A percentile compares a stretch with the other conserved stretches of the same genome.
Conservation (phyloP, 2,888 invertebrate species). For the Eretmocerus hayati region DNA sequence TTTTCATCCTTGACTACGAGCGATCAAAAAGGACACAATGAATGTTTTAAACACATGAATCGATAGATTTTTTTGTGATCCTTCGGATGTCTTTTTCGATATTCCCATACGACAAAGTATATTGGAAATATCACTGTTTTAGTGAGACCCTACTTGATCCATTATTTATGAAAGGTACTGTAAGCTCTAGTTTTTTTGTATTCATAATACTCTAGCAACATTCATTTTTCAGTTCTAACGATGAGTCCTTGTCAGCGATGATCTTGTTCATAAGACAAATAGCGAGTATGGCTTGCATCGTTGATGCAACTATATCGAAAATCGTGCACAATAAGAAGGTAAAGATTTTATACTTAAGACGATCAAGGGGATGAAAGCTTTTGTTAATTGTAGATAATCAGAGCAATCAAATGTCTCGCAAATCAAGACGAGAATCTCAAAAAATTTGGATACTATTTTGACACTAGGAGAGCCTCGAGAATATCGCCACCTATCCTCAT, state of each 20-base stretch:
- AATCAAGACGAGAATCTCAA: constrained; percentile 3
- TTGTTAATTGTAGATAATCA: neutral
- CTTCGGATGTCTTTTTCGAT: too few species aligned
- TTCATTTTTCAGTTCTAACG: neutral
- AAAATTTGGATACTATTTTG: neutral
- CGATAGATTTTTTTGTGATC: too few species aligned
- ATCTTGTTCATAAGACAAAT: neutral
- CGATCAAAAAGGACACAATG: too few species aligned
- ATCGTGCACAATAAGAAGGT: constrained; percentile 2
- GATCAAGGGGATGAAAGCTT: neutral
- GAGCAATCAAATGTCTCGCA: neutral
- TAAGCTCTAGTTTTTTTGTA: too few species aligned
- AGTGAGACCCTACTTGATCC: too few species aligned
- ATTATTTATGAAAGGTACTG: too few species aligned
- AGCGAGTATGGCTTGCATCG: neutral
- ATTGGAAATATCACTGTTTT: too few species aligned
- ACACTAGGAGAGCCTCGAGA: neutral
- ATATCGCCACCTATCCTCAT: neutral
- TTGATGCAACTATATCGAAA: constrained; percentile 6
- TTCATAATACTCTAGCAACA: too few species aligned
- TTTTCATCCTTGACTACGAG: too few species aligned
- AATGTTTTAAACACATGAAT: too few species aligned
- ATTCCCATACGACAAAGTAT: too few species aligned
- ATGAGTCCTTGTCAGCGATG: neutral
- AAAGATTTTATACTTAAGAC: neutral